phyloP scores from a whole-genome alignment of 2,888 invertebrate species.

The Shargacucullia verbasci region DNA sequence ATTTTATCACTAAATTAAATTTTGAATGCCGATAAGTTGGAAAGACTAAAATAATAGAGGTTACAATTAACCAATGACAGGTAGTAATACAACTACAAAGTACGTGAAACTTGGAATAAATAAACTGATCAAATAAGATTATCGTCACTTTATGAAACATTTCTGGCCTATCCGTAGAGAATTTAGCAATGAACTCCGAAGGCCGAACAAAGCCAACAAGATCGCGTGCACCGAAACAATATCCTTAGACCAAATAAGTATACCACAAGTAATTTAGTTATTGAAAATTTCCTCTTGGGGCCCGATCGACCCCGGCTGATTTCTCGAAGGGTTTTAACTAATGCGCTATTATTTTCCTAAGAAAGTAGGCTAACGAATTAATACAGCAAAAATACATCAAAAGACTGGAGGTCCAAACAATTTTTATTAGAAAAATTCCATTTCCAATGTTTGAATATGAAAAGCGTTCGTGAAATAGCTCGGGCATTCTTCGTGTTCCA shows the following conservation, averaged over 20 bases:
- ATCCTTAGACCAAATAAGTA: slow-evolving; percentile 32
- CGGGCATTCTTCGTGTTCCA: slow-evolving; percentile 42
- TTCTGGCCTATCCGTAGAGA: slow-evolving; percentile 8
- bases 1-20: slow-evolving; percentile 53
- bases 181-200: slow-evolving; percentile 14
- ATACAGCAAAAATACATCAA: slow-evolving; percentile 29
- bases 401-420: slow-evolving; percentile 31
- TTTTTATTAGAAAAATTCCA: slow-evolving; percentile 50
- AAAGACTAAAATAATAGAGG: slow-evolving; percentile 6
- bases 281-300: slow-evolving; percentile 43
- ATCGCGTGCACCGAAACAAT: slow-evolving; percentile 43
- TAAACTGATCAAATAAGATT: not conserved
- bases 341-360: not conserved
- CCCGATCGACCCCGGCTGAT: slow-evolving; percentile 9
- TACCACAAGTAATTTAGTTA: slow-evolving; percentile 39
- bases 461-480: slow-evolving; percentile 46
- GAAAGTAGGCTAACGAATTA: slow-evolving; percentile 4
- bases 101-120: slow-evolving; percentile 1
- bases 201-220: slow-evolving; percentile 12
- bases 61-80: not conserved
- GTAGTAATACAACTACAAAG: not conserved
- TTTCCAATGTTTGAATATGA: slow-evolving; percentile 51
- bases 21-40: slow-evolving; percentile 19
- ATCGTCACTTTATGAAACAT: slow-evolving; percentile 3
- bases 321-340: slow-evolving; percentile 12